phyloP scores from a whole-genome alignment of 2,113 vertebrate genomes.

The Sus scrofa region T2T-Sscrofa CM000816.6:43487501-43488000 shows the following conservation, averaged over 20 bases:
- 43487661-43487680: neutral
- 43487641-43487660: neutral
- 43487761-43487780: conserved; percentile 47
- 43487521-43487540: no score
- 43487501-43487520: no score
- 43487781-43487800: conserved; percentile 27
- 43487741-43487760: neutral
- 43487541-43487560: no score
- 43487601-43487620: neutral
- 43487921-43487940: conserved; percentile 40
- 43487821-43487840: conserved; percentile 38
- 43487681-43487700: neutral
- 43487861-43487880: conserved; percentile 14
- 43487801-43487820: neutral
- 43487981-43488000: conserved; percentile 62
- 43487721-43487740: neutral
- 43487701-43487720: conserved; percentile 18
- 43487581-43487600: neutral
- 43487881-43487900: conserved; percentile 37
- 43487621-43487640: neutral
- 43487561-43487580: conserved; percentile 1
- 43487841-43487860: conserved; percentile 42
- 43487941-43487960: conserved; percentile 6
- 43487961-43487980: conserved; percentile 9
- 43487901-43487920: conserved; percentile 35